Conservation (phyloP, 2,113 vertebrate species). For the Microtus oregoni region DNA sequence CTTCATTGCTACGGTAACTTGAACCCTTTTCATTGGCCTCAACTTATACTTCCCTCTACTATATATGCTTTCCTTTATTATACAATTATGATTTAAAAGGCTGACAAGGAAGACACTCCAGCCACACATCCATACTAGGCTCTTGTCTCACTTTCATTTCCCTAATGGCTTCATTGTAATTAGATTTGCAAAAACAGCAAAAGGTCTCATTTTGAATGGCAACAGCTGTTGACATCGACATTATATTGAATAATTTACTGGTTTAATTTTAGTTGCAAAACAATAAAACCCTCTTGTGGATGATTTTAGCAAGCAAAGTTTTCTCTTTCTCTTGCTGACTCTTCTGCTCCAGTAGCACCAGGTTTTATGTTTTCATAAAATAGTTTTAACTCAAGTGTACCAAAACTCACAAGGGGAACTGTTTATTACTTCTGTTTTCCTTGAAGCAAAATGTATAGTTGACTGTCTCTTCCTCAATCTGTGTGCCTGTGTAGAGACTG, state of each 20-base stretch:
- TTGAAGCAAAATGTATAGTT: not conserved
- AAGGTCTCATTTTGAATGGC: constrained; percentile 90
- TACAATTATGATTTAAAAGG: constrained; percentile 78
- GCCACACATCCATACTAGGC: constrained; percentile 69
- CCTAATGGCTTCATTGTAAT: constrained; percentile 88
- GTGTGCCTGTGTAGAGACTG: not conserved
- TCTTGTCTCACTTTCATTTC: constrained; percentile 86
- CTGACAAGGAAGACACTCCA: constrained; percentile 76
- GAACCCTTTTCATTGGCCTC: constrained; percentile 13
- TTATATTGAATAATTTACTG: constrained; percentile 90
- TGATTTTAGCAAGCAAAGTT: constrained; percentile 77
- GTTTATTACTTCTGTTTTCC: not conserved
- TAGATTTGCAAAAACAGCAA: constrained; percentile 90
- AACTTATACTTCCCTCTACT: not conserved
- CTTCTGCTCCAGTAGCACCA: constrained; percentile 35
- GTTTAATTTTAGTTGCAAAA: constrained; percentile 89
- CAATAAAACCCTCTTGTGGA: constrained; percentile 82
- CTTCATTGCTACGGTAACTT: constrained; percentile 10
- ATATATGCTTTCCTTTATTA: constrained; percentile 62
- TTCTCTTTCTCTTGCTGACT: constrained; percentile 51
- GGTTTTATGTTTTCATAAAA: constrained; percentile 7
- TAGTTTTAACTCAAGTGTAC: not conserved
- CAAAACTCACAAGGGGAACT: not conserved
- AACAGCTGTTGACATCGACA: constrained; percentile 91
- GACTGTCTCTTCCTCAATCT: not conserved